Evolutionary conservation across 2,113 vertebrate genomes (phyloP).

Genomic region (Tautogolabrus adspersus): DNA sequence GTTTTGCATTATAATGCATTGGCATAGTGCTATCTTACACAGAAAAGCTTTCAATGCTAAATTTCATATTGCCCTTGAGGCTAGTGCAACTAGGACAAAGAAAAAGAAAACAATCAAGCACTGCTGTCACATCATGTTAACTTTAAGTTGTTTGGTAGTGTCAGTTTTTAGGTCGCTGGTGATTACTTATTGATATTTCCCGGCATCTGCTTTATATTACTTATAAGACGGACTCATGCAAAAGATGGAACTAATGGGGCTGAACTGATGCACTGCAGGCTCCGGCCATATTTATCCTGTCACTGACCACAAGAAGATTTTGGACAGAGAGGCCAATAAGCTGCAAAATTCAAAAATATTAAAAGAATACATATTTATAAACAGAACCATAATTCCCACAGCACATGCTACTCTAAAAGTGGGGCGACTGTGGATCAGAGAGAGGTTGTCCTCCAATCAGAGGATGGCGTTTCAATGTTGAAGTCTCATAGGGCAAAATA

Average conservation of each 20-base stretch:
- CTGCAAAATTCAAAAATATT: background rate
- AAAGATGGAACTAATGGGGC: conserved; percentile 59
- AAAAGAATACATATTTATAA: background rate
- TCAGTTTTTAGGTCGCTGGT: conserved; percentile 41
- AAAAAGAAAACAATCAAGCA: conserved; percentile 34
- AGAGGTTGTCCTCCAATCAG: no score
- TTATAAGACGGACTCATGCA: conserved; percentile 43
- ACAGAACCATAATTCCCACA: background rate
- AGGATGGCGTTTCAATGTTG: no score
- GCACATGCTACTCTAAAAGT: no score
- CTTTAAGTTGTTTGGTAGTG: conserved; percentile 13
- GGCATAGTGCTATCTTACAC: background rate
- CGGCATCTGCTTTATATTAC: conserved; percentile 56
- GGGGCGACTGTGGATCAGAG: no score
- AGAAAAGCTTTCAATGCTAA: background rate
- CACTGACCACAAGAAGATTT: background rate
- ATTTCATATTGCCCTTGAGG: conserved; percentile 11
- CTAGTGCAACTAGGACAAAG: conserved; percentile 46
- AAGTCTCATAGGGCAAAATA: no score
- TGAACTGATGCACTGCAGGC: conserved; percentile 52
- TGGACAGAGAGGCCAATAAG: background rate
- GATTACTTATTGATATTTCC: conserved; percentile 76
- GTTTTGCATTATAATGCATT: background rate
- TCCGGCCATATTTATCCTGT: background rate
- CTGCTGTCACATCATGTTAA: conserved; percentile 19